Base-by-base conservation (phyloP, 2,888 invertebrate species). In the Griposia aprilina region DNA sequence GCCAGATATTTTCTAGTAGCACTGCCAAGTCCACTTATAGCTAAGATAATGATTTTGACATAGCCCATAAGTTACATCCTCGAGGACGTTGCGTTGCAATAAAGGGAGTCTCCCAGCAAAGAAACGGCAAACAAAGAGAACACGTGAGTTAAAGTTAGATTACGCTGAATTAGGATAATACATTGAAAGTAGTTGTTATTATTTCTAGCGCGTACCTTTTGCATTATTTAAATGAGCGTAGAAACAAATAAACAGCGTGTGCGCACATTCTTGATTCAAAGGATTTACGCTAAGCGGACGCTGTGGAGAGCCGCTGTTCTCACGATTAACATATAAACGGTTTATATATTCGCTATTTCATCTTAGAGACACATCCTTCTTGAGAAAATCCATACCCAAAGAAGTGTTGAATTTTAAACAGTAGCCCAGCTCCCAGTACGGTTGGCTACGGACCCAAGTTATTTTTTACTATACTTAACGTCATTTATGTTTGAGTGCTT, bases 271-370 rank as follows among this genome's bases (percentile, higher is more conserved):
- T 74, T 74, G 67, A 74, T 71, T 74, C 75, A 74, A 85, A 62
- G 41, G 76, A 72, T 75, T 75, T 79, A 76, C 70, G 65, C 60
- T 30, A 70, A 71, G 74, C 66, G 45, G 59, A 63, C 74, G 41
- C 71, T 57, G 52, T 66, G 20, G 50, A 74, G 72, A 83, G 45
- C 57, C 73, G 68, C 62, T 67, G 84, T 90, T 92, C 92, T 83
- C 91, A 92, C 79, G 85, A 90, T 92, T 91, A 82, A 80, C 90
- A 91, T 92, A 88, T 89, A 90, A 90, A 91, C 88, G 82, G 87
- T 74, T 81, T 88, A 83, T 65, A 78, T 82, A 74, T 72, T 80
- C 81, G 75, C 89, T 90, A 88, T 88, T 88, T 90, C 90, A 91
- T 89, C 85, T 90, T 86, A 88, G 74, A 86, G 82, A 84, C 80